Evolutionary conservation across 2,113 vertebrate genomes (phyloP).

Genomic region (Podarcis cretensis): DNA sequence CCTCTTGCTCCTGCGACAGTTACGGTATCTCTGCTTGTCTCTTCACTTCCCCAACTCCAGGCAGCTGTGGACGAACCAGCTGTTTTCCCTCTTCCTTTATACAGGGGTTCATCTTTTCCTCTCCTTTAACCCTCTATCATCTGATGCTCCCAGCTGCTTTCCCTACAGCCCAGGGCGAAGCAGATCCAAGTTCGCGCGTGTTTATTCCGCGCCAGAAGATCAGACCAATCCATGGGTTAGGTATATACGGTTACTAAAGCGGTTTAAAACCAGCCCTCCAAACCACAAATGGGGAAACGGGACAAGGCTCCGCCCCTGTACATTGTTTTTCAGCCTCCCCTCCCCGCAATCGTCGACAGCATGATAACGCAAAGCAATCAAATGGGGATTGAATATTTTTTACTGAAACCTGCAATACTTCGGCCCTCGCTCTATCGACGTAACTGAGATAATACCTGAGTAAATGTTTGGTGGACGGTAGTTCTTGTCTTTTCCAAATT

Average conservation of each 20-base stretch:
- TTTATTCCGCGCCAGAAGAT: neutral
- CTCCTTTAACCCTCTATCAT: neutral
- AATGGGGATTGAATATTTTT: neutral
- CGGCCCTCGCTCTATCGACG: neutral
- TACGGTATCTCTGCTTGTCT: neutral
- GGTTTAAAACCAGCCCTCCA: neutral
- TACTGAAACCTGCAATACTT: neutral
- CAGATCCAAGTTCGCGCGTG: neutral
- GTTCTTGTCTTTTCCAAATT: neutral
- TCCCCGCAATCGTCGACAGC: neutral
- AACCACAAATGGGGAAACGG: neutral
- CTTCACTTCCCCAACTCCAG: neutral
- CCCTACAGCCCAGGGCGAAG: neutral
- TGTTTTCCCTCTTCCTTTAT: neutral
- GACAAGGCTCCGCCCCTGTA: neutral
- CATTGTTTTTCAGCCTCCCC: neutral
- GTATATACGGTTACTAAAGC: neutral
- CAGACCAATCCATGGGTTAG: neutral
- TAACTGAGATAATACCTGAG: neutral
- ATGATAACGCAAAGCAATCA: neutral
- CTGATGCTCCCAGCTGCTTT: neutral
- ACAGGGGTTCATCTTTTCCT: neutral
- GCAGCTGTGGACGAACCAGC: neutral
- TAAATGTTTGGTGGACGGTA: neutral
- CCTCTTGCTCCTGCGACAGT: neutral